Base-by-base conservation (phyloP, 2,113 vertebrate genomes). In the Odobenus rosmarus region DNA sequence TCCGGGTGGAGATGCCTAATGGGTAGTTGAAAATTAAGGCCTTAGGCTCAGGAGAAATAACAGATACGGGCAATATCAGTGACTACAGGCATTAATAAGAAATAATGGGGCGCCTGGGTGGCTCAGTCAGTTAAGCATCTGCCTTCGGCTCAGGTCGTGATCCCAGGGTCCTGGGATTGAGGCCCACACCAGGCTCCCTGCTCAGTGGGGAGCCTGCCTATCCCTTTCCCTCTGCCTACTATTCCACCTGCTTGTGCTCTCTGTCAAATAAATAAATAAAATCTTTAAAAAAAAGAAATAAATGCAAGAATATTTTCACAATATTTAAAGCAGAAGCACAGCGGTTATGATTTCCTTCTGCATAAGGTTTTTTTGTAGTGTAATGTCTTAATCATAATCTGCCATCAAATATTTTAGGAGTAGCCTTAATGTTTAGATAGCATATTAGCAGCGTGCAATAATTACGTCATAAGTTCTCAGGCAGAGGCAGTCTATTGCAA, bases 381-480 rank as follows among this genome's bases (percentile, higher is more conserved):
- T 98, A 98, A 99, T 98, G 99, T 99, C 99, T 99, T 99, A 99
- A 99, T 98, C 98, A 98, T 99, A 99, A 99, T 99, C 98, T 98
- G 98, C 98, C 99, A 99, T 99, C 98, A 98, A 99, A 99, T 99
- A 99, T 99, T 99, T 99, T 99, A 99, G 99, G 92, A 99, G 97
- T 99, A 99, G 98, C 98, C 98, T 99, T 99, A 99, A 98, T 99
- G 99, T 99, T 99, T 99, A 99, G 99, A 59, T 99, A 98, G 98
- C 99, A 98, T 99, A 99, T 99, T 99, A 99, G 98, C 98, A 99
- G 99, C 99, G 99, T 99, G 99, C 99, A 99, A 98, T 98, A 99
- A 99, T 98, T 98, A 98, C 98, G 97, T 98, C 98, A 93, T 98
- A 98, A 99, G 98, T 99, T 99, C 98, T 99, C 81, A 96, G 98